Conservation (phyloP, 92 coral and sea anemone genomes). For the Pocillopora meandrina region DNA sequence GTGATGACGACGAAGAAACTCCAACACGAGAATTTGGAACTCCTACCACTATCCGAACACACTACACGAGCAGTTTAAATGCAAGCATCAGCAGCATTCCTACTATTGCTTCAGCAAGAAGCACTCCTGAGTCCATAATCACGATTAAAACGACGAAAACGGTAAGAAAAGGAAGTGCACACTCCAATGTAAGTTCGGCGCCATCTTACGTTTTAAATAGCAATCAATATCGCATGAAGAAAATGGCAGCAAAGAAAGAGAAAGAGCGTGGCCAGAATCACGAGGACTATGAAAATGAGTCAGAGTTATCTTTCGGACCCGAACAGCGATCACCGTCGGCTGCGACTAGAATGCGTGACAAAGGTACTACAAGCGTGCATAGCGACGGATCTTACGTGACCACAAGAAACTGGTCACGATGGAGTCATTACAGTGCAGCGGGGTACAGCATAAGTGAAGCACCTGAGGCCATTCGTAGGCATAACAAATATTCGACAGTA, state of each 20-base stretch:
- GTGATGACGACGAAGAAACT: constrained; percentile 33
- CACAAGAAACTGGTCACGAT: constrained; percentile 74
- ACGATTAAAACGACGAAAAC: constrained; percentile 23
- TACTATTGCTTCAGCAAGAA: constrained; percentile 37
- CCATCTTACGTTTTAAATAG: constrained; percentile 50
- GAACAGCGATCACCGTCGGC: neutral
- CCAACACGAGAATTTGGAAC: constrained; percentile 17
- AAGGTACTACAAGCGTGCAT: constrained; percentile 32
- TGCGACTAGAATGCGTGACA: constrained; percentile 50
- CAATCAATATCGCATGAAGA: constrained; percentile 48
- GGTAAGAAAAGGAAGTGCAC: constrained; percentile 22
- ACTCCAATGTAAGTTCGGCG: constrained; percentile 37
- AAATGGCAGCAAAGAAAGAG: constrained; percentile 33
- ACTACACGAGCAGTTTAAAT: constrained; percentile 43
- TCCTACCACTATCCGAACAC: constrained; percentile 24
- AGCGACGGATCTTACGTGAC: constrained; percentile 59
- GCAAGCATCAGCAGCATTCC: constrained; percentile 57
- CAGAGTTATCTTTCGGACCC: constrained; percentile 18
- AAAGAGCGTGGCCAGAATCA: constrained; percentile 26
- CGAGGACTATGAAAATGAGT: constrained; percentile 19
- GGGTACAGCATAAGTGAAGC: constrained; percentile 76
- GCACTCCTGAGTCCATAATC: constrained; percentile 13
- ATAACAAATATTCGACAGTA: neutral
- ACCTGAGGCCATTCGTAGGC: neutral
- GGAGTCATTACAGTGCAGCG: constrained; percentile 66